Base-by-base conservation (phyloP, 2,797 vertebrate genomes). In the Harpagifer antarcticus region DNA sequence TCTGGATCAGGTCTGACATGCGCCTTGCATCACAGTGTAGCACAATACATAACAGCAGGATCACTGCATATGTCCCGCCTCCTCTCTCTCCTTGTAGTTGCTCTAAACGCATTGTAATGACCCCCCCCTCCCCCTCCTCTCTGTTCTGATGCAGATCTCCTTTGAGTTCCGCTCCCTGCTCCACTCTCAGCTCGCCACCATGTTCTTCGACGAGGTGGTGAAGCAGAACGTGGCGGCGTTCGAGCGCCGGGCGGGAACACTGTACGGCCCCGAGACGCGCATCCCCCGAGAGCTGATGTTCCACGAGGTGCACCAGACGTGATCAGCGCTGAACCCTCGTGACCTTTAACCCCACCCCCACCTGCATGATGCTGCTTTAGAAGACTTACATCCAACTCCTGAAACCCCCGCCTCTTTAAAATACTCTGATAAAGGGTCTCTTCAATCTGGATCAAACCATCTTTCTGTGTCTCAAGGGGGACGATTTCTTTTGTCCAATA, bases 191-290 rank as follows among this genome's bases (percentile, higher is more conserved):
- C 84, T 99, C 86, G 97, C 97, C 76, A 94, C 96, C 0, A 94
- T 98, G 82, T 99, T 99, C 94, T 99, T 99, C 42, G 97, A 99
- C 2, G 97, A 99, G 91, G 97, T 99, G 15, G 97, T 99, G 53
- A 97, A 98, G 93, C 95, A 98, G 93, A 99, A 97, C 61, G 98
- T 99, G 9, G 96, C 95, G 0, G 98, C 98, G 3, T 99, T 99
- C 0, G 97, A 98, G 93, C 95, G 95, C 19, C 95, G 96, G 16
- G 98, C 98, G 0, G 74, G 93, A 57, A 96, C 95, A 79, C 89
- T 90, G 37, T 98, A 96, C 68, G 98, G 98, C 42, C 96, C 96
- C 11, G 96, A 98, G 95, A 98, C 97, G 0, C 93, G 92, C 17
- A 96, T 98, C 89, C 97, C 97, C 0, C 95, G 96, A 50, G 97